These are phyloP conservation scores for Dryococelus australis DNA, from an alignment of 2,888 invertebrate genomes.

Conservation along the genomic window DNA sequence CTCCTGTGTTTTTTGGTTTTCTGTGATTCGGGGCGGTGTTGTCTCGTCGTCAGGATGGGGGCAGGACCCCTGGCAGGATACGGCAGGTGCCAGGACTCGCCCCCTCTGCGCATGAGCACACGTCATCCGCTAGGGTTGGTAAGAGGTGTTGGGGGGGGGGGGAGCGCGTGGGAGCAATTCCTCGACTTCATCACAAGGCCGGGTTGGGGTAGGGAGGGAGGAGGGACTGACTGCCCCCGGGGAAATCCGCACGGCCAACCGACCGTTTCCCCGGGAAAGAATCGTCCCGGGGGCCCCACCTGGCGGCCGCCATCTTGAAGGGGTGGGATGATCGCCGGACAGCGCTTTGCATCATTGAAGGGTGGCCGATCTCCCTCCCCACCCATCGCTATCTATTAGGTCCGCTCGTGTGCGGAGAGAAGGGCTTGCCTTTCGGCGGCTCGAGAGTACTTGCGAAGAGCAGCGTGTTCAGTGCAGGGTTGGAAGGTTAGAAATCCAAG, in stretches of 20 bases:
- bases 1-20: too few species aligned
- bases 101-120: neutral
- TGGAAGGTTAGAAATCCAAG: too few species aligned
- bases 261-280: slow-evolving; percentile 32
- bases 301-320: slow-evolving; percentile 32
- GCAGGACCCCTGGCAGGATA: neutral
- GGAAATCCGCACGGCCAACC: neutral
- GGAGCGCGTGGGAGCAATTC: neutral
- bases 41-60: too few species aligned
- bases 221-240: neutral
- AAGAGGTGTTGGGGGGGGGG: neutral
- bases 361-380: neutral
- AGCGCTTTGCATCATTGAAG: slow-evolving; percentile 6
- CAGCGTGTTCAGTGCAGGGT: too few species aligned
- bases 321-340: slow-evolving; percentile 21
- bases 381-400: neutral
- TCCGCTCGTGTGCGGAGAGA: neutral
- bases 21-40: too few species aligned
- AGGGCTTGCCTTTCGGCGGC: too few species aligned
- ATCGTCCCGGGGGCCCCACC: slow-evolving; percentile 36
- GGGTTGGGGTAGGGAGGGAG: too few species aligned
- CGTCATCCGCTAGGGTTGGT: neutral
- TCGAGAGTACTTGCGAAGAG: too few species aligned
- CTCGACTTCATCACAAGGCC: neutral
- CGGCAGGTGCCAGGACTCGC: neutral